Percentiles rank a stretch among this genome's conserved stretches.
Evolutionary conservation across 92 coral and sea anemone species (phyloP).

Genomic region (Pocillopora grandis): DNA sequence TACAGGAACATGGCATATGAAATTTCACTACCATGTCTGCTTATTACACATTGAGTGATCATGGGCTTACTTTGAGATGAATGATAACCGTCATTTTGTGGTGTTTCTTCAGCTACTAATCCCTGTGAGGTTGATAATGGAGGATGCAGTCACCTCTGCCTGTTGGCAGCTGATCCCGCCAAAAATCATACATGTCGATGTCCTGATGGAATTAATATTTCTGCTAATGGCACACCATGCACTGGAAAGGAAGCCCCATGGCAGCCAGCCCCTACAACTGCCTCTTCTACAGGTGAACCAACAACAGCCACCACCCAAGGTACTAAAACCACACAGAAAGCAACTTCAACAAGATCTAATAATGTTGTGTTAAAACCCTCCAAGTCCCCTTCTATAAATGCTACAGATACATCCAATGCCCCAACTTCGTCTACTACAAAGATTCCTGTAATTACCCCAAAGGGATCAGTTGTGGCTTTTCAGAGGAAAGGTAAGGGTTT

Average conservation of each 20-base stretch:
- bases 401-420: not conserved
- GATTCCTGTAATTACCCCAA: not conserved
- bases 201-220: slow-evolving; percentile 80
- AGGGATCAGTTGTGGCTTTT: not conserved
- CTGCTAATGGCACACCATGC: slow-evolving; percentile 68
- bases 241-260: slow-evolving; percentile 42
- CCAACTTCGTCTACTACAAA: not conserved
- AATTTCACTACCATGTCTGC: too few relatives aligned
- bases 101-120: slow-evolving; percentile 56
- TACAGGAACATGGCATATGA: too few relatives aligned
- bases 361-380: not conserved
- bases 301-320: slow-evolving; percentile 10
- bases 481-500: slow-evolving; percentile 11
- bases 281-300: slow-evolving; percentile 19
- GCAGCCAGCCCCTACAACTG: slow-evolving; percentile 49
- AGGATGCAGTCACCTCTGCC: slow-evolving; percentile 93
- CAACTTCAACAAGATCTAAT: slow-evolving; percentile 1
- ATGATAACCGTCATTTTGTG: not conserved
- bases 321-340: not conserved
- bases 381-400: not conserved
- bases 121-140: slow-evolving; percentile 82
- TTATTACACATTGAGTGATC: too few relatives aligned
- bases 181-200: slow-evolving; percentile 72
- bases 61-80: too few relatives aligned
- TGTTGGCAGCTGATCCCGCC: slow-evolving; percentile 48